phyloP scores from a whole-genome alignment of 2,113 vertebrate species.

The Seriola aureovittata region DNA sequence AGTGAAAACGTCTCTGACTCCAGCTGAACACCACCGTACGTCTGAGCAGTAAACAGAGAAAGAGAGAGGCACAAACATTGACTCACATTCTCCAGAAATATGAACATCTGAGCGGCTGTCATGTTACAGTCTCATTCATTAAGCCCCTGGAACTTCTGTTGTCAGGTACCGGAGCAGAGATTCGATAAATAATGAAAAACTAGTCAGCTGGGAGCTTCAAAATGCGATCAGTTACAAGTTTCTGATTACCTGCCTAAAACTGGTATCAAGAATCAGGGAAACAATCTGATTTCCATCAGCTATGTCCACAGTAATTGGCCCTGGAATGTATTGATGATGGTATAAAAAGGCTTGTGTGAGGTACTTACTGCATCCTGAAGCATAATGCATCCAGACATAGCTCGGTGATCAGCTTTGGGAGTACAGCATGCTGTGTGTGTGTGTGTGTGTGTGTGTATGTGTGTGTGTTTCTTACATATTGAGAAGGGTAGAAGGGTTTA shows the following conservation, averaged over 20 bases:
- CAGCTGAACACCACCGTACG: background rate
- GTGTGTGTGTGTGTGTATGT: background rate
- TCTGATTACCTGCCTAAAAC: constrained; percentile 52
- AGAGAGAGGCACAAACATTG: background rate
- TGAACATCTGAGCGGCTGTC: background rate
- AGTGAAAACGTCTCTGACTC: background rate
- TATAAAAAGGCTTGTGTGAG: constrained; percentile 8
- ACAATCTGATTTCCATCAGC: constrained; percentile 8
- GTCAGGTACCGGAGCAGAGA: constrained; percentile 47
- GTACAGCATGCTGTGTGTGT: background rate
- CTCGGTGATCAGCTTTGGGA: background rate
- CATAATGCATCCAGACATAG: background rate
- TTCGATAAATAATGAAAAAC: constrained; percentile 56
- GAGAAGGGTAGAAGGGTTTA: background rate
- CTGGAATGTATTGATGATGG: constrained; percentile 6
- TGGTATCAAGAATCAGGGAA: background rate
- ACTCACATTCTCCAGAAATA: background rate
- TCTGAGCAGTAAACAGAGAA: background rate
- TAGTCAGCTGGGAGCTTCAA: constrained; percentile 19
- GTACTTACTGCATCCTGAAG: background rate
- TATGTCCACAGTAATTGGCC: background rate
- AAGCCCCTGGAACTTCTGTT: constrained; percentile 46
- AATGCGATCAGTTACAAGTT: constrained; percentile 30
- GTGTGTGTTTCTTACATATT: background rate
- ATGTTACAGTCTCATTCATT: constrained; percentile 43